Base-by-base conservation (phyloP, 2,797 vertebrate species). In the Podargus strigoides region DNA sequence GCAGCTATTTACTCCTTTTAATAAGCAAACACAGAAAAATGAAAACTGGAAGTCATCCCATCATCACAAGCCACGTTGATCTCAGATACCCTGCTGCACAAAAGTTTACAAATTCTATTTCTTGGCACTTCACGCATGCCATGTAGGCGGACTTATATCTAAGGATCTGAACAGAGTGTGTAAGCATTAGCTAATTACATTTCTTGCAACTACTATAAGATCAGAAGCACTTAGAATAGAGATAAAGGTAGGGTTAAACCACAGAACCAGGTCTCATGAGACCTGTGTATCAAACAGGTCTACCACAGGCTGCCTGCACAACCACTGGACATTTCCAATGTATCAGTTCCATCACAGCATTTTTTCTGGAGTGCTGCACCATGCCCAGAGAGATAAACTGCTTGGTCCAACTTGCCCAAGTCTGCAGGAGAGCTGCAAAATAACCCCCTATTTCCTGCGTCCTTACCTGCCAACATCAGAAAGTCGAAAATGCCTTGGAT, bases 111-210 rank as follows among this genome's bases (percentile, higher is more conserved):
- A 80, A 58, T 73, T 44, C 0, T 20, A 32, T 19, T 82, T 56
- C 59, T 27, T 75, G 34, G 69, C 47, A 59, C 67, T 92, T 92
- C 7, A 32, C 12, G n/a, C 47, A 19, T 18, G 26, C 17, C 17
- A 15, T 3, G 47, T 16, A 46, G 78, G 63, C 1, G 2, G 59
- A 41, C 66, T 88, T 92, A 90, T 64, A 94, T 90, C 73, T 82
- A 49, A 60, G 77, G 62, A 90, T 90, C 76, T 93, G 53, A 96
- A 67, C 47, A n/a, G 20, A 23, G 7, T 7, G 21, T 21, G 68
- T 46, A 67, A 94, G 70, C 69, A 79, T 67, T 73, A 88, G 70
- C 77, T 95, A 95, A 96, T 96, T 79, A 74, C 74, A 93, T 96
- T 81, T 53, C 79, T 84, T 81, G 63, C 85, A 93, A 53, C 82